Evolutionary conservation across 2,888 invertebrate species (phyloP).

Genomic region (Criorhina ranunculi): DNA sequence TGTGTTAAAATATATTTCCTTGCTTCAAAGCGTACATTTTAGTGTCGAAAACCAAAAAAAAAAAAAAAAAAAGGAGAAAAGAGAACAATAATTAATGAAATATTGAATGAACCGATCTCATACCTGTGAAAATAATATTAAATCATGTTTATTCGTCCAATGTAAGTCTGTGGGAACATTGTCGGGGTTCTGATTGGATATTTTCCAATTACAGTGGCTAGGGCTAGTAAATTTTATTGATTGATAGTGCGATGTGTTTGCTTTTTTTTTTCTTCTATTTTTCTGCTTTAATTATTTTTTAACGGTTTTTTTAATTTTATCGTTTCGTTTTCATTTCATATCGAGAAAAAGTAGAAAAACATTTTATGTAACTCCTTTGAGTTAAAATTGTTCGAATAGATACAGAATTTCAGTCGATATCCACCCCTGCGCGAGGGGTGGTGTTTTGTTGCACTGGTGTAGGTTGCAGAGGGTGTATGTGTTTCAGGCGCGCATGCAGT

Average conservation of each 20-base stretch:
- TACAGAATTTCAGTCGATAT: constrained; percentile 56
- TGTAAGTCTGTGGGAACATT: constrained; percentile 79
- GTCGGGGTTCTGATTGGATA: constrained; percentile 4
- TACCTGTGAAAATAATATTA: constrained; percentile 49
- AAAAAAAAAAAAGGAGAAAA: constrained; percentile 13
- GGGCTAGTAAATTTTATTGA: constrained; percentile 62
- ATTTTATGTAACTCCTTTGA: constrained; percentile 62
- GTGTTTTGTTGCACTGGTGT: constrained; percentile 1
- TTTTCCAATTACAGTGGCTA: constrained; percentile 4
- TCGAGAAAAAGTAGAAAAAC: constrained; percentile 5
- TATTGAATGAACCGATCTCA: constrained; percentile 71
- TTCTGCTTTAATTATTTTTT: neutral
- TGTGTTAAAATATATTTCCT: constrained; percentile 6
- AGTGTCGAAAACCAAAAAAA: constrained; percentile 5
- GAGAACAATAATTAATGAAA: constrained; percentile 19
- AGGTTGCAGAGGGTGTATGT: constrained; percentile 7
- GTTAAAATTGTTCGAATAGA: constrained; percentile 46
- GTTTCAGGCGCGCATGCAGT: constrained; percentile 18
- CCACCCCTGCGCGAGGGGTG: constrained; percentile 60
- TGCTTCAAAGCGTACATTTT: constrained; percentile 9
- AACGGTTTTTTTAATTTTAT: constrained; percentile 12
- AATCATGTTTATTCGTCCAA: constrained; percentile 82
- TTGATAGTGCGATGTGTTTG: constrained; percentile 27
- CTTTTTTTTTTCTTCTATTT: constrained; percentile 1
- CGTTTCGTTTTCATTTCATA: constrained; percentile 16